Conservation (phyloP, 2,888 invertebrate species). For the Philereme transversata region DNA sequence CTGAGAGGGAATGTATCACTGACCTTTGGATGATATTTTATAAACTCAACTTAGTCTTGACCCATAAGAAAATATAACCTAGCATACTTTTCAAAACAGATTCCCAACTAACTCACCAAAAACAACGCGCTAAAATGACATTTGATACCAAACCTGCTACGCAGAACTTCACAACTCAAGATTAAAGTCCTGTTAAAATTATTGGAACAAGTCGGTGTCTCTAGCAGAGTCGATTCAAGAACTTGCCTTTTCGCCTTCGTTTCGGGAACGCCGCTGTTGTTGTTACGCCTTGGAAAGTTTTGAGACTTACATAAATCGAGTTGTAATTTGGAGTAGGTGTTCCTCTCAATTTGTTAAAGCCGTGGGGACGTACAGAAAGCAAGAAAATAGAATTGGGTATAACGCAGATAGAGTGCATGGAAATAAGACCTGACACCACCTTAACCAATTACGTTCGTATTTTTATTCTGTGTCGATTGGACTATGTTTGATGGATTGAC, state of each 20-base stretch:
- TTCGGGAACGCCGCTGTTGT: conserved; percentile 36
- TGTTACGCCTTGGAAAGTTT: conserved; percentile 38
- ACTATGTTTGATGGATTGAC: no score
- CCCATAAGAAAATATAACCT: not conserved
- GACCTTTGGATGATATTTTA: no score
- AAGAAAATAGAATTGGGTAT: not conserved
- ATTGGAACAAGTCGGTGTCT: conserved; percentile 38
- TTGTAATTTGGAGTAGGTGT: conserved; percentile 29
- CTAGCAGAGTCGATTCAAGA: conserved; percentile 18
- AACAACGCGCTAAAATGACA: conserved; percentile 17
- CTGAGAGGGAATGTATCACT: no score
- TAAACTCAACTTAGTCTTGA: no score
- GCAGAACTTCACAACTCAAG: conserved; percentile 27
- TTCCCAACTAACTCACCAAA: not conserved
- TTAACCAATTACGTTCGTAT: no score
- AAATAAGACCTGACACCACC: no score
- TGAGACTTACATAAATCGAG: conserved; percentile 39
- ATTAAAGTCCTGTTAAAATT: conserved; percentile 40
- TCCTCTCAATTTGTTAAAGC: conserved; percentile 13
- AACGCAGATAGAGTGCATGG: no score
- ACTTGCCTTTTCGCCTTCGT: conserved; percentile 26
- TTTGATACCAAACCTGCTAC: conserved; percentile 17
- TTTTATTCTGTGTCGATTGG: no score
- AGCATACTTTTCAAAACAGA: conserved; percentile 1
- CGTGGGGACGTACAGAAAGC: conserved; percentile 7